Conservation (phyloP, 2,888 invertebrate species). For the Drosophila pseudotakahashii region DNA sequence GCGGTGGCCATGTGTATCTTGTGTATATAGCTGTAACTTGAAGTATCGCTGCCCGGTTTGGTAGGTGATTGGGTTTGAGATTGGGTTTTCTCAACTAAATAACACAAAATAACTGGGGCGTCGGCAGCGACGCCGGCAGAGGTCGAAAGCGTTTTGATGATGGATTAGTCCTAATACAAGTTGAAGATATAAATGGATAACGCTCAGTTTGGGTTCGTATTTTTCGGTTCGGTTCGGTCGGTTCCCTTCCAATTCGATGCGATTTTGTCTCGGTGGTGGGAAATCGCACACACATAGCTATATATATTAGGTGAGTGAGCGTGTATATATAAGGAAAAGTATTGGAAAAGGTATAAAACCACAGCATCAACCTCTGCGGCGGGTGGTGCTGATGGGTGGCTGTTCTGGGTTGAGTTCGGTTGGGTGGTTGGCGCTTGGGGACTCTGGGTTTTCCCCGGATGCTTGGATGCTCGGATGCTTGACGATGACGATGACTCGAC, state of each 20-base stretch:
- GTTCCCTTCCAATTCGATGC: conserved; percentile 35
- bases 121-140: conserved; percentile 25
- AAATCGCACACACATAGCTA: conserved; percentile 43
- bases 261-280: conserved; percentile 64
- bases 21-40: conserved; percentile 57
- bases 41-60: conserved; percentile 59
- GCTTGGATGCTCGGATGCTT: conserved; percentile 34
- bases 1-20: conserved; percentile 58
- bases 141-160: conserved; percentile 71
- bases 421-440: conserved; percentile 22
- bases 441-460: conserved; percentile 35
- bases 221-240: conserved; percentile 35
- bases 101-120: conserved; percentile 43
- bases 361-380: conserved; percentile 52
- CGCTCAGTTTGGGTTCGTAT: conserved; percentile 56
- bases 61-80: conserved; percentile 44
- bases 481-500: conserved; percentile 74
- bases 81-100: conserved; percentile 39
- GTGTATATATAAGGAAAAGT: conserved; percentile 44
- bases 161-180: conserved; percentile 74
- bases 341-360: conserved; percentile 73
- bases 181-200: conserved; percentile 62
- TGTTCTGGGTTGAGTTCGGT: conserved; percentile 1
- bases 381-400: conserved; percentile 34
- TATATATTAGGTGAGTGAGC: conserved; percentile 28